Percentiles rank a stretch among this genome's conserved stretches.
phyloP scores from a whole-genome alignment of 1,140 invertebrate species.

The Aphidius ervi region DNA sequence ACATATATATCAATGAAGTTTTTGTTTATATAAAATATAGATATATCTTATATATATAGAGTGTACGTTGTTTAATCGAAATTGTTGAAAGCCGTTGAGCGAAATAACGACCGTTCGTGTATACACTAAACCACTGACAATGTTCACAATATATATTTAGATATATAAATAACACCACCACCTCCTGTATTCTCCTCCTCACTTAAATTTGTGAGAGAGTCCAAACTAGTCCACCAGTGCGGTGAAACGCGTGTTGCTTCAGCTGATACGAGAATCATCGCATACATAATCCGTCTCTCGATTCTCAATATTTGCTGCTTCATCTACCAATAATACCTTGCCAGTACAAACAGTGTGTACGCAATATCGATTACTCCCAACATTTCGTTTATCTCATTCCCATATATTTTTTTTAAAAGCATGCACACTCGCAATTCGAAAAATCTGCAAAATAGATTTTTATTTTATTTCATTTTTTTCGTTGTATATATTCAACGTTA shows the following conservation, averaged over 20 bases:
- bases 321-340: constrained; percentile 25
- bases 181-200: no score
- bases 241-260: constrained; percentile 23
- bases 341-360: constrained; percentile 24
- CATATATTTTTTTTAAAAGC: no score
- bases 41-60: no score
- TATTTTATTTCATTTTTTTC: background rate
- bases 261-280: constrained; percentile 25
- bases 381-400: constrained; percentile 2
- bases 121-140: background rate
- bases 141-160: no score
- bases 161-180: background rate
- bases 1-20: no score
- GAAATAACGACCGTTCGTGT: background rate
- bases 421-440: no score
- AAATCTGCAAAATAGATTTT: no score
- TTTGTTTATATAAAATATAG: no score
- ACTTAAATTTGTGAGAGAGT: background rate
- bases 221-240: constrained; percentile 6
- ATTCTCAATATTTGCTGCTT: constrained; percentile 28
- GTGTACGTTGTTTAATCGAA: constrained; percentile 1
- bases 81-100: background rate
- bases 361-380: constrained; percentile 21
- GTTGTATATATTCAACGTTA: background rate
- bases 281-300: constrained; percentile 26